Percentiles rank a stretch among this genome's conserved stretches.
These are phyloP conservation scores for Zosterops pallidus DNA, from an alignment of 2,113 vertebrate genomes.

Conservation along the genomic window DNA sequence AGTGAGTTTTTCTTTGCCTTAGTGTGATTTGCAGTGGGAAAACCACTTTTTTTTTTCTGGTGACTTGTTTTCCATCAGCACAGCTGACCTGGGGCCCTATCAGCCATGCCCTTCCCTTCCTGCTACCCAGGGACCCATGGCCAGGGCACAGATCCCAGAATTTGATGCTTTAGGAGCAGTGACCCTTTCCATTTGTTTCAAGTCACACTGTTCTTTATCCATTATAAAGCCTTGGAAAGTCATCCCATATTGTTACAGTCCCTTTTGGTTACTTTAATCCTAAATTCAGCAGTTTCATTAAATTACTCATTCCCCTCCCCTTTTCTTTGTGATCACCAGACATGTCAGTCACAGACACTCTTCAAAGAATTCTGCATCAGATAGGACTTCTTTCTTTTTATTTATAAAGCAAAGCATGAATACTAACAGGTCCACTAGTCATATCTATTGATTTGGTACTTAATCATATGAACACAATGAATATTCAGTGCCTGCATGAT, in stretches of 20 bases:
- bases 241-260: background rate
- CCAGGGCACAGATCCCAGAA: background rate
- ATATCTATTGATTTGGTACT: slow-evolving; percentile 72
- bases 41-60: background rate
- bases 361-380: slow-evolving; percentile 49
- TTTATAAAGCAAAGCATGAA: slow-evolving; percentile 62
- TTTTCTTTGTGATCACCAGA: slow-evolving; percentile 33
- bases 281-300: slow-evolving; percentile 24
- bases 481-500: slow-evolving; percentile 73
- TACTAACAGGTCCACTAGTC: slow-evolving; percentile 52
- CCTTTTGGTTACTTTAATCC: slow-evolving; percentile 26
- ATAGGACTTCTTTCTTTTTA: slow-evolving; percentile 50
- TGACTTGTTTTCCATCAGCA: background rate
- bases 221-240: background rate
- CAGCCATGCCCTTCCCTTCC: background rate
- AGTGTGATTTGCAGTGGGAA: background rate
- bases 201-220: background rate
- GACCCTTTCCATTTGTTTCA: background rate
- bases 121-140: background rate
- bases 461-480: slow-evolving; percentile 74
- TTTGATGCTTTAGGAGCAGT: background rate
- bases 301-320: slow-evolving; percentile 12
- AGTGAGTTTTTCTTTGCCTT: background rate
- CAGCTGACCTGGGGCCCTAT: accelerated
- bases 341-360: background rate